Evolutionary conservation across 2,888 invertebrate species (phyloP).

Genomic region (Isoperla grammatica): DNA sequence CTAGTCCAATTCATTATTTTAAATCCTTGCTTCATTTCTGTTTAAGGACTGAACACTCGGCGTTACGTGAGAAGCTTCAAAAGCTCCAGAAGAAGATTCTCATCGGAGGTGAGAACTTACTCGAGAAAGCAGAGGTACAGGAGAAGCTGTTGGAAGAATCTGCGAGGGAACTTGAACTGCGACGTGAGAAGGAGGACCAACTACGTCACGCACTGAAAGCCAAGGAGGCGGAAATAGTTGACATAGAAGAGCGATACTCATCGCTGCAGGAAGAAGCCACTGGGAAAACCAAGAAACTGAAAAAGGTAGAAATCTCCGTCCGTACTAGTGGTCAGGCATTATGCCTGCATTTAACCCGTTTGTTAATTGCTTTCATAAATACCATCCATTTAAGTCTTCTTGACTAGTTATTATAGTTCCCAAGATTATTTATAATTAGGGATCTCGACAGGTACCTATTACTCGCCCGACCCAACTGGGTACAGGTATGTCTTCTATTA

Average conservation of each 20-base stretch:
- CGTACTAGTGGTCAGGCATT: too few relatives aligned
- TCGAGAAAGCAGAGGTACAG: slow-evolving; percentile 95
- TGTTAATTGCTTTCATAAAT: too few relatives aligned
- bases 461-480: too few relatives aligned
- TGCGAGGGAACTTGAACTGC: slow-evolving; percentile 70
- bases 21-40: neutral
- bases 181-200: slow-evolving; percentile 72
- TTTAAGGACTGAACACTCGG: slow-evolving; percentile 66
- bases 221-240: slow-evolving; percentile 87
- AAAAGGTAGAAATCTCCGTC: slow-evolving; percentile 60
- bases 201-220: slow-evolving; percentile 76
- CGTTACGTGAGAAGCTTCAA: slow-evolving; percentile 76
- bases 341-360: too few relatives aligned
- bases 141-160: slow-evolving; percentile 83
- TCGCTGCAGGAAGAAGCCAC: slow-evolving; percentile 91
- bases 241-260: slow-evolving; percentile 92
- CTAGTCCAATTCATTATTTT: too few relatives aligned
- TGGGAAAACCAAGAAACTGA: slow-evolving; percentile 87
- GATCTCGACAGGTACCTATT: too few relatives aligned
- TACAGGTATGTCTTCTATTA: too few relatives aligned
- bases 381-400: too few relatives aligned
- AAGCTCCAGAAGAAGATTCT: slow-evolving; percentile 92
- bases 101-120: slow-evolving; percentile 94
- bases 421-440: too few relatives aligned
- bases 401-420: too few relatives aligned